Evolutionary conservation across 2,797 vertebrate genomes (phyloP), one percentile per base, ranked within the genome.

Genomic region (Smutsia temminckii): DNA sequence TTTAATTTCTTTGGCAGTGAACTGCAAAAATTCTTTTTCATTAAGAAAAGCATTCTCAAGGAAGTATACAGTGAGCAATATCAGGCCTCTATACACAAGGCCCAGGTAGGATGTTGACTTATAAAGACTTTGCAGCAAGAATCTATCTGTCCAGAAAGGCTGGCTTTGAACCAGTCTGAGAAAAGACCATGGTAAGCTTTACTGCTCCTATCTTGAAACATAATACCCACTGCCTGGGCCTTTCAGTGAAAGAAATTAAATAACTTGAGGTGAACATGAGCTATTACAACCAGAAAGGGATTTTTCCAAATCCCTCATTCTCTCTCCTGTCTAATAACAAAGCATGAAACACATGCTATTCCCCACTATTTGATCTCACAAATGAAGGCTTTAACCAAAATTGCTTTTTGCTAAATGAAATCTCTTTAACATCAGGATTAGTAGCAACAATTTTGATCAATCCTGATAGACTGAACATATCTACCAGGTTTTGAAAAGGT

Each of bases 401-500:
- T 81, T 81, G 89, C 96, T 95, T 87, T 85, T 83, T 71, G 89
- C 92, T 95, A 92, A 96, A 90, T 49, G 80, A 96, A 97, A 68
- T 79, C 80, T 85, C 78, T 85, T 86, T 77, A 85, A 55, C 84
- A 34, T 8, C 42, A n/a, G 68, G 88, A 90, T 94, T 85, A 94
- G 78, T 21, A 93, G 81, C 86, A 86, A 72, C 64, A 72, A 77
- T 88, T 79, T 57, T 61, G 94, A 95, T 97, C 61, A 83, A 85
- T 92, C 72, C 68, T 64, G 94, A 81, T 81, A 96, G 55, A 6
- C 84, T 49, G 20, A 61, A 32, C 57, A 10, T 57, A 51, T 78
- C 59, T 71, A 64, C 42, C 68, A 68, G 37, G 51, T 55, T 96
- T 68, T 80, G 61, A 93, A 94, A 96, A 71, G 51, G n/a, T 91